Evolutionary conservation across 2,888 invertebrate species (phyloP).

Genomic region (Papilio demoleus): DNA sequence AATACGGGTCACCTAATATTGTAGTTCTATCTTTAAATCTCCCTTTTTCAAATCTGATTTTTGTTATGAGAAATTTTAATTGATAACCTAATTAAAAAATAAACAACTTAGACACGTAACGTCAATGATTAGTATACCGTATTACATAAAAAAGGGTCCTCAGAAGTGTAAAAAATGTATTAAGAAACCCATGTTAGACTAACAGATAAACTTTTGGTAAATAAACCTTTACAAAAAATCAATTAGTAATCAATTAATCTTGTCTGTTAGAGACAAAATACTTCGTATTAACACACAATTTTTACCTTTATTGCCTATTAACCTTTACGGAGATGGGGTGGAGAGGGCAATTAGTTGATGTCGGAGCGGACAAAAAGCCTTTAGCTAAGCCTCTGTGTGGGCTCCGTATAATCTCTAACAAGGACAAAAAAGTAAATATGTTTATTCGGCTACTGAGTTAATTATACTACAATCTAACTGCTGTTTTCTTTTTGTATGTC

Average conservation of each 20-base stretch:
- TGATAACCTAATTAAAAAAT: too few species aligned
- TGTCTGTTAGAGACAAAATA: slow-evolving; percentile 23
- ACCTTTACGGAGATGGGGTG: slow-evolving; percentile 37
- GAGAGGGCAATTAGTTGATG: slow-evolving; percentile 30
- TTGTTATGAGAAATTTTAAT: too few species aligned
- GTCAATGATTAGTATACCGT: too few species aligned
- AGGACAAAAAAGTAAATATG: slow-evolving; percentile 8
- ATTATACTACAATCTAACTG: too few species aligned
- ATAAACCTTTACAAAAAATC: slow-evolving; percentile 12
- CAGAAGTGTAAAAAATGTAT: too few species aligned
- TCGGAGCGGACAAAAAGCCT: slow-evolving; percentile 27
- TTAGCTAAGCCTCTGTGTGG: slow-evolving; percentile 12
- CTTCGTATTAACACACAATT: slow-evolving; percentile 21
- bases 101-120: too few species aligned
- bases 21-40: too few species aligned
- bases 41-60: too few species aligned
- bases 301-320: slow-evolving; percentile 37
- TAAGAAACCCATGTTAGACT: not conserved
- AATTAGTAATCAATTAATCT: slow-evolving; percentile 21
- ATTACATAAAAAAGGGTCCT: too few species aligned
- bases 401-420: slow-evolving; percentile 2
- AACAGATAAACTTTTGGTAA: not conserved
- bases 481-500: too few species aligned
- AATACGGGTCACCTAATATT: too few species aligned
- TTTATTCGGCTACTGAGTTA: not conserved